phyloP scores from a whole-genome alignment of 2,797 vertebrate species.

The Pagetopsis macropterus region DNA sequence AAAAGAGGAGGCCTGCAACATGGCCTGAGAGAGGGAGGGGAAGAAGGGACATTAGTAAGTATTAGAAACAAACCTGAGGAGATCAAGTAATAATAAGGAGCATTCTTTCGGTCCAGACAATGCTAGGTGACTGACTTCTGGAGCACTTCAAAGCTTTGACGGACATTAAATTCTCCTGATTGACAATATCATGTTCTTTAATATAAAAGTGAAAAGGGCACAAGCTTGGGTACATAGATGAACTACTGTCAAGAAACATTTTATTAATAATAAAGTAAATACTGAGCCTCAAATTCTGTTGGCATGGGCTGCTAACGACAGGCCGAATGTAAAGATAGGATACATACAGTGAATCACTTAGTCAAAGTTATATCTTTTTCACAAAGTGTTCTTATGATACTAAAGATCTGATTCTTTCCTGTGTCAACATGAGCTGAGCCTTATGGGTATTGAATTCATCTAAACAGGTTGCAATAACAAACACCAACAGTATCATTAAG shows the following conservation, averaged over 20 bases:
- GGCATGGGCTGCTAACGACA: neutral
- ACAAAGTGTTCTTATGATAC: neutral
- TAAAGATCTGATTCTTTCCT: neutral
- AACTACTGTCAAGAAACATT: too few relatives aligned
- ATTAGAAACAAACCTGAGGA: too few relatives aligned
- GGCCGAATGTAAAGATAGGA: neutral
- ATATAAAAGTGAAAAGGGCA: too few relatives aligned
- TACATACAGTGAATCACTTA: neutral
- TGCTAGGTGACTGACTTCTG: too few relatives aligned
- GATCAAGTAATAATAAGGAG: too few relatives aligned
- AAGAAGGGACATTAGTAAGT: neutral
- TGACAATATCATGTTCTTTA: too few relatives aligned
- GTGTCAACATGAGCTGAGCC: conserved; percentile 18
- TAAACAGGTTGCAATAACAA: neutral
- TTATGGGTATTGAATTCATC: conserved; percentile 5
- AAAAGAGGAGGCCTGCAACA: conserved; percentile 80
- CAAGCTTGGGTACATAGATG: too few relatives aligned
- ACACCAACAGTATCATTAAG: neutral
- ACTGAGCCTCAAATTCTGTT: neutral
- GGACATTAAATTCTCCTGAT: too few relatives aligned
- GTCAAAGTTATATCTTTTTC: neutral
- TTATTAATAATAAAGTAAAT: too few relatives aligned
- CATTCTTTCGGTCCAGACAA: too few relatives aligned
- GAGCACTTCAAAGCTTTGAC: too few relatives aligned
- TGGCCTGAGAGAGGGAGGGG: conserved; percentile 58